These are phyloP conservation scores for Sebastes nivosus DNA, from an alignment of 2,797 vertebrate species.

Conservation along the genomic window DNA sequence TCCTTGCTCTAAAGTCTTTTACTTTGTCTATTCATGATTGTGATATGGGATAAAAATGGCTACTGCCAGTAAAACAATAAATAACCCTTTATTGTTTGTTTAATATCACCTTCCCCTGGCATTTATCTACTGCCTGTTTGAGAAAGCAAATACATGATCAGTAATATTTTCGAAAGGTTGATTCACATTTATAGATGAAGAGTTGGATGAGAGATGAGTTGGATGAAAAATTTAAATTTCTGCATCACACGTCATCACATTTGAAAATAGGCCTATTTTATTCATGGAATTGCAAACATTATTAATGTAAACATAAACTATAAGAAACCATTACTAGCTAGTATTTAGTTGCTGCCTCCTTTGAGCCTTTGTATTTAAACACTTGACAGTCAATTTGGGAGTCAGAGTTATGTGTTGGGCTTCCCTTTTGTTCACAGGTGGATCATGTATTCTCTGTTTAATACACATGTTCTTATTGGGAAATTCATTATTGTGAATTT, in stretches of 20 bases:
- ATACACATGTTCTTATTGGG: not conserved
- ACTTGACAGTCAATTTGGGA: not conserved
- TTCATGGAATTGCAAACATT: not conserved
- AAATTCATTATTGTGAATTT: not conserved
- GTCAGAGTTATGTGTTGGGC: not conserved
- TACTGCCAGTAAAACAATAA: not conserved
- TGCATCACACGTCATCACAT: not conserved
- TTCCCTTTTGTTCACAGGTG: not conserved
- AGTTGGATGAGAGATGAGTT: not conserved
- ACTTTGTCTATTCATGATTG: not conserved
- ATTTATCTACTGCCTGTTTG: not conserved
- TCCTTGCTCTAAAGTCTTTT: not conserved
- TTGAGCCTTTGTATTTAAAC: not conserved
- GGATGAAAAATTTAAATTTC: not conserved
- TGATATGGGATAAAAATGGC: not conserved
- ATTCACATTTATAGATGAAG: not conserved
- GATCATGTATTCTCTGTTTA: not conserved
- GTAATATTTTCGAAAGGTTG: not conserved
- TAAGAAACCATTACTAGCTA: not conserved
- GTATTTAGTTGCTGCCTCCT: not conserved
- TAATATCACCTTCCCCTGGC: not conserved
- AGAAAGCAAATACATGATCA: not conserved
- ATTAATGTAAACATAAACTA: not conserved
- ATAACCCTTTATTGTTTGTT: not conserved
- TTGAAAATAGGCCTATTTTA: not conserved